phyloP scores from a whole-genome alignment of 2,797 vertebrate species.

The Hypotaenidia philippensis region DNA sequence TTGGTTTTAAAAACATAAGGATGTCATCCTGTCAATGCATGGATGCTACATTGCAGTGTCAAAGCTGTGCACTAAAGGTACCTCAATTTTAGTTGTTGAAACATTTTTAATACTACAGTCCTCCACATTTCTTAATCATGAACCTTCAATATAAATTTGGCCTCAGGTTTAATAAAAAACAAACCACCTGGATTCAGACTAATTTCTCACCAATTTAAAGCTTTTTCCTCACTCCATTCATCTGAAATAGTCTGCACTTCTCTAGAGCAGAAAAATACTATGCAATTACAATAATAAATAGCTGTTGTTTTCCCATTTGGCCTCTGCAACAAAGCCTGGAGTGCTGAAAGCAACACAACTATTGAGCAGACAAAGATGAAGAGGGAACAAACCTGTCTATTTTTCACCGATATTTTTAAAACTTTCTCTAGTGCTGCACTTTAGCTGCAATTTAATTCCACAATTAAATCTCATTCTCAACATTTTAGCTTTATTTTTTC shows the following conservation, averaged over 20 bases:
- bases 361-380: background rate
- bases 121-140: background rate
- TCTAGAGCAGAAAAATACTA: background rate
- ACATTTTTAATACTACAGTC: background rate
- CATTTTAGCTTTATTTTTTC: background rate
- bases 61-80: background rate
- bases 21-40: too few relatives aligned
- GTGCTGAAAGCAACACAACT: background rate
- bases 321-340: background rate
- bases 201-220: background rate
- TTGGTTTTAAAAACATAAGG: background rate
- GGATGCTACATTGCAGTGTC: background rate
- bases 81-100: background rate
- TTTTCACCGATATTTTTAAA: background rate
- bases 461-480: background rate
- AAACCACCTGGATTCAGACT: background rate
- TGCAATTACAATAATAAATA: background rate
- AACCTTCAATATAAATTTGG: background rate
- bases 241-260: background rate
- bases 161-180: background rate
- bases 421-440: background rate
- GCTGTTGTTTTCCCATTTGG: background rate
- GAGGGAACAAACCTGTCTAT: background rate
- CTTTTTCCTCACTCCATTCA: background rate
- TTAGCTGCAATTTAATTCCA: background rate